Evolutionary conservation across 2,797 vertebrate species (phyloP).

Genomic region (Acrocephalus scirpaceus): DNA sequence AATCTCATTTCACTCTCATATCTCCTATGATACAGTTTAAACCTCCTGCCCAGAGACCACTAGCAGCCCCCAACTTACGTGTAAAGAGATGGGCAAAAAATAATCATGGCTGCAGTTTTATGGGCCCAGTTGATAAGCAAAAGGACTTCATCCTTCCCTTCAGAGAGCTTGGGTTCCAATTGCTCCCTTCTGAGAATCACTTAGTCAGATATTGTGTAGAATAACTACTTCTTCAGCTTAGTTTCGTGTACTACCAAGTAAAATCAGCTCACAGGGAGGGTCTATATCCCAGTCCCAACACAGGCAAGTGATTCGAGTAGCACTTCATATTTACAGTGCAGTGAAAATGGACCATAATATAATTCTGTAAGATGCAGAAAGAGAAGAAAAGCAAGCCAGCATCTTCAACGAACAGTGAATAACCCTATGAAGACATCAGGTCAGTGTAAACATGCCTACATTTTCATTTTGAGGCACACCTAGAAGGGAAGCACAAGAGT

Average conservation of each 20-base stretch:
- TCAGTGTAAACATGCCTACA: background rate
- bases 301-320: accelerated
- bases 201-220: background rate
- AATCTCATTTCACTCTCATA: background rate
- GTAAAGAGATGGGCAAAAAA: background rate
- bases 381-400: background rate
- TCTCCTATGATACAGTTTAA: background rate
- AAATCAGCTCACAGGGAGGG: background rate
- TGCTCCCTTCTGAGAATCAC: background rate
- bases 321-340: background rate
- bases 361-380: background rate
- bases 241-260: background rate
- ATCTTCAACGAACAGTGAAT: background rate
- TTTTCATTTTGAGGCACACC: background rate
- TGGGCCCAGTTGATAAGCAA: background rate
- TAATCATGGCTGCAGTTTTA: background rate
- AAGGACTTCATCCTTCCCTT: background rate
- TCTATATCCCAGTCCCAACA: background rate
- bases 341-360: background rate
- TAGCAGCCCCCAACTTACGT: background rate
- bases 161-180: background rate
- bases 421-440: background rate
- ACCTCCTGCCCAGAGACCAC: background rate
- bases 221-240: background rate
- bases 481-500: background rate